Conservation (phyloP, 2,797 vertebrate species). For the Diplodus sargus region DNA sequence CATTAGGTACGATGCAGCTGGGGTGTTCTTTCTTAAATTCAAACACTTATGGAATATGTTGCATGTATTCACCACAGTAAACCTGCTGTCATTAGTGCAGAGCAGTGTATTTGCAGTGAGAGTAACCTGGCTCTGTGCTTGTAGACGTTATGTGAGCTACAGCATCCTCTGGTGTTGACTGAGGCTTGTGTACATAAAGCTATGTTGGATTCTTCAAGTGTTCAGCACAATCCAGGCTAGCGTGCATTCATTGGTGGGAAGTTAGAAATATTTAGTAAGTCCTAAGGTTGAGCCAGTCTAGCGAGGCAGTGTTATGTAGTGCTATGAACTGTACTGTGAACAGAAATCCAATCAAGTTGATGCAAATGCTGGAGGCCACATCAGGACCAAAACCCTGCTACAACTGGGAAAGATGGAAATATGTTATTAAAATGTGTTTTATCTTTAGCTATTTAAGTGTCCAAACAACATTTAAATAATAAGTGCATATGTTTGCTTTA, state of each 20-base stretch:
- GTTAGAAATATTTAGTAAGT: background rate
- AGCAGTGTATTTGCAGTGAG: background rate
- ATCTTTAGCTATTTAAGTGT: background rate
- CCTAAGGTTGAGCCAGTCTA: background rate
- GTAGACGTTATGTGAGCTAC: slow-evolving; percentile 39
- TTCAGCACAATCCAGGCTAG: background rate
- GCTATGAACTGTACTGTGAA: background rate
- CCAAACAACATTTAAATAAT: too few relatives aligned
- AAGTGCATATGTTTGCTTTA: background rate
- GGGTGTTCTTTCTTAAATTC: background rate
- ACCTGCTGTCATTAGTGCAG: background rate
- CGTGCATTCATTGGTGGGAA: background rate
- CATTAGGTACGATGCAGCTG: background rate
- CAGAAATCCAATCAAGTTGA: background rate
- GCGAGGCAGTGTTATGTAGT: background rate
- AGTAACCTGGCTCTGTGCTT: background rate
- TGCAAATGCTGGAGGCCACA: background rate
- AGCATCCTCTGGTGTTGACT: slow-evolving; percentile 70
- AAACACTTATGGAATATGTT: background rate
- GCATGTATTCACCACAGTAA: background rate
- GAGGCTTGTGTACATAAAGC: background rate
- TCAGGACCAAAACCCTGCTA: background rate
- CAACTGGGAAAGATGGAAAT: background rate
- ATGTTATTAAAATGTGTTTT: background rate
- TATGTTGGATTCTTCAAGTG: background rate